Base-by-base conservation (phyloP, 2,113 vertebrate species). In the Silurus meridionalis region DNA sequence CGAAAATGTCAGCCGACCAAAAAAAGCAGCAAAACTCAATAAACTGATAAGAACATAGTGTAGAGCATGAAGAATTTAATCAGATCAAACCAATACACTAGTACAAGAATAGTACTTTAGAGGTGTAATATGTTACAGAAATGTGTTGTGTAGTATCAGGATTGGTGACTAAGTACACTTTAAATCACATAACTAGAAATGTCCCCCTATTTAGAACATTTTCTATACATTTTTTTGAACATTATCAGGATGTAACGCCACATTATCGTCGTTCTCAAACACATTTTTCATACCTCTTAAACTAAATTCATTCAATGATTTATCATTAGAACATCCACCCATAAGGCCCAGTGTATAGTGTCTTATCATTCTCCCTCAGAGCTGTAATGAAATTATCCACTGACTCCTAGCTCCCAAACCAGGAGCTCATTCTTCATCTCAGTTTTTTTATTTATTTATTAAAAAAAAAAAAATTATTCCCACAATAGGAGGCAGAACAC, bases 311-410 rank as follows among this genome's bases (percentile, higher is more conserved):
- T 25, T 64, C 48, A 61, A 37, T 0, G 8, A 53, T 84, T 50
- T 66, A 78, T 79, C 74, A 55, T 37, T 23, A 25, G 17, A n/a
- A 57, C 48, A 14, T 64, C 84, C 52, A 14, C 28, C 6, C 63
- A 25, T 48, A 58, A 85, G 69, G 21, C 63, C 63, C 9, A 79
- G 37, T 37, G 37, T 79, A 25, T 57, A 79, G 64, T 50, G 52
- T 46, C 64, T 67, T 66, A 64, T 83, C 53, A 77, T 53, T n/a
- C 61, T 17, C 21, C 48, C 75, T 80, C 63, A 58, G 52, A 61
- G 85, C 78, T 0, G 4, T 80, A 85, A 85, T 69, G 61, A 85
- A 85, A 80, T 85, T 66, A 67, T 66, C 84, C 13, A 9, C 75
- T 85, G 63, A 79, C 77, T 77, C 83, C 52, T 60, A 21, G 25